Evolutionary conservation across 2,888 invertebrate species (phyloP), one percentile per base, ranked within the genome.

Genomic region (Entomobrya proxima): DNA sequence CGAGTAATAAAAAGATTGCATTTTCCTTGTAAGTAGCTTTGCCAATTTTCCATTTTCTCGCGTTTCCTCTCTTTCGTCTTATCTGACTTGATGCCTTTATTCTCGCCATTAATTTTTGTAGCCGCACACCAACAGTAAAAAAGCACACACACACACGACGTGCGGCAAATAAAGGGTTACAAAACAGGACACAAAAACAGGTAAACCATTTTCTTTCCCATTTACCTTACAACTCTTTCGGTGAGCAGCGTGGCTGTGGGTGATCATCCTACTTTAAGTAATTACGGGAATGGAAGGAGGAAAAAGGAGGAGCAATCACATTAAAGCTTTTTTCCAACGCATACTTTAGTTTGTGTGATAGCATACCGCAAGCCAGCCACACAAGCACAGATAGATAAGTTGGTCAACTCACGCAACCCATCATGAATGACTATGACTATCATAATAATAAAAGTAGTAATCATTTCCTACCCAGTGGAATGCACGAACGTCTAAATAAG

Each of bases 291-390:
- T 44, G 40, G 35, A 37, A 67, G 69, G 69, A 64, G 64, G 64
- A 37, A 61, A 61, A 32, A 55, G 55, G 32, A 37, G 69, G 69
- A 69, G 44, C 69, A 69, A 69, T 69, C 69, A 44, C 69, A 69
- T 69, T 69, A 69, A 55, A 69, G 27, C 44, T 27, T 18, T 44
- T 40, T 69, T 15, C 2, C 37, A 24, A 24, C 21, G 47, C 3
- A 69, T 7, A 67, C 44, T n/a, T n/a, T n/a, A n/a, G n/a, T n/a
- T n/a, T n/a, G n/a, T n/a, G n/a, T n/a, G n/a, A 44, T n/a, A 35
- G 21, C 44, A 64, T 18, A n/a, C 64, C 55, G 2, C 24, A 11
- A 6, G 24, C 1, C 21, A 52, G n/a, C 18, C 52, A 18, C 52
- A 30, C 58, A 61, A 2, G 9, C 32, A 9, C 6, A 58, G 15